Percentiles rank a stretch among this genome's conserved stretches.
phyloP scores from a whole-genome alignment of 2,113 vertebrate species.

The Symphodus melops region DNA sequence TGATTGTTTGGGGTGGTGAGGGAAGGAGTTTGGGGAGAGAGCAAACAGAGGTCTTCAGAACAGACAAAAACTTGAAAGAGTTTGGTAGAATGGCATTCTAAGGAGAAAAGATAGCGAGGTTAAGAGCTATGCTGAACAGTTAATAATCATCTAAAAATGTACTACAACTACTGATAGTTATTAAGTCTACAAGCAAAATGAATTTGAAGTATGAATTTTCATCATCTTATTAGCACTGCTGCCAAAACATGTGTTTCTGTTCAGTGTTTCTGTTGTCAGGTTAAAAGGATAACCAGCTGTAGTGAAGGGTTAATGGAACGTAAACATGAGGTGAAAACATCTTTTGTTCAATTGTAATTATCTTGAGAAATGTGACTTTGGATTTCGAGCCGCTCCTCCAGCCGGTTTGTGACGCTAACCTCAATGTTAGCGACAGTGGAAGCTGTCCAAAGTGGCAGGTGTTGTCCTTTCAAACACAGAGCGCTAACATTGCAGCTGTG shows the following conservation, averaged over 20 bases:
- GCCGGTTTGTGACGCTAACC: not conserved
- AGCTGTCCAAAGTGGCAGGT: not conserved
- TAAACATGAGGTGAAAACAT: too few relatives aligned
- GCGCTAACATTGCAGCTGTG: not conserved
- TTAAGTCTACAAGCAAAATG: too few relatives aligned
- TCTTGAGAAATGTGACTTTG: not conserved
- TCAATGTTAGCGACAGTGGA: not conserved
- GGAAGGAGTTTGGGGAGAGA: slow-evolving; percentile 12
- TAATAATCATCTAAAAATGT: too few relatives aligned
- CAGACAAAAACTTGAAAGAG: slow-evolving; percentile 1
- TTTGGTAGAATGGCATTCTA: not conserved
- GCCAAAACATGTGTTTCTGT: too few relatives aligned
- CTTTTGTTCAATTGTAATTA: too few relatives aligned
- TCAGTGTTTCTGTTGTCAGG: too few relatives aligned
- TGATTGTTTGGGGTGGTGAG: slow-evolving; percentile 39
- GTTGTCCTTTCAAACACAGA: not conserved
- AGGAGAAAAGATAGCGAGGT: not conserved
- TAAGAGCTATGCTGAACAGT: not conserved
- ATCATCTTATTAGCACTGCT: too few relatives aligned
- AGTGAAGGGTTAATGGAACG: too few relatives aligned
- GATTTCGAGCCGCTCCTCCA: not conserved
- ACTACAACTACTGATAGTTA: too few relatives aligned
- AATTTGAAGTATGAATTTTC: too few relatives aligned
- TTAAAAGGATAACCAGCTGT: too few relatives aligned
- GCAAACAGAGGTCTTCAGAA: not conserved